Base-by-base conservation (phyloP, 2,113 vertebrate species). In the Myrmophylax atrothorax region DNA sequence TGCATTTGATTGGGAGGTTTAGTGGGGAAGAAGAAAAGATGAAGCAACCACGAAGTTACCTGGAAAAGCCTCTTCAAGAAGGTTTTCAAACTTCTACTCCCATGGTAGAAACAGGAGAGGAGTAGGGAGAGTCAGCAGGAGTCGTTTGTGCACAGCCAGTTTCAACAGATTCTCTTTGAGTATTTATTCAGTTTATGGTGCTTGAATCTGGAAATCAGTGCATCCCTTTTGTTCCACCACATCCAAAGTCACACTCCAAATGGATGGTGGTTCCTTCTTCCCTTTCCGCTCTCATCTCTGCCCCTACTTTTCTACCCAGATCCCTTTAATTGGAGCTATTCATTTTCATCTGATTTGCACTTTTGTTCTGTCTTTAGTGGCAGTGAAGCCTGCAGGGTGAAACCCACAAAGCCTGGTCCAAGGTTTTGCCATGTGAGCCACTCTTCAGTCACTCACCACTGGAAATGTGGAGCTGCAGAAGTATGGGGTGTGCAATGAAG, bases 211-310 rank as follows among this genome's bases (percentile, higher is more conserved):
- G 68, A 67, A 82, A n/a, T 31, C 44, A 47, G 4, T 12, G 4
- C 38, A 64, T 52, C 26, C 24, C n/a, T 72, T 74, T 63, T 52
- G 35, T 12, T 55, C 75, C 17, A 72, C 60, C 44, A 8, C 11
- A 26, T 10, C 18, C 12, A 33, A 33, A 72, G 22, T 62, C 62
- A 42, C 26, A 25, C 37, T 50, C 42, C 66, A 67, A 77, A 60
- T 3, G 14, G 1, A 17, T 0, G 1, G 18, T n/a, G 7, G 4
- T 4, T 58, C 16, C 23, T 91, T 63, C 76, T 47, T 75, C 40
- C 24, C 5, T 90, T 82, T 68, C 37, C 35, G n/a, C 55, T 72
- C 26, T 78, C 44, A 53, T 23, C 49, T 84, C 64, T 35, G 13
- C 52, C 77, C 23, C 8, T 13, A 9, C 28, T 59, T 84, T 81